Evolutionary conservation across 2,797 vertebrate species (phyloP), one percentile per base, ranked within the genome.

Genomic region (Triplophysa bombifrons): DNA sequence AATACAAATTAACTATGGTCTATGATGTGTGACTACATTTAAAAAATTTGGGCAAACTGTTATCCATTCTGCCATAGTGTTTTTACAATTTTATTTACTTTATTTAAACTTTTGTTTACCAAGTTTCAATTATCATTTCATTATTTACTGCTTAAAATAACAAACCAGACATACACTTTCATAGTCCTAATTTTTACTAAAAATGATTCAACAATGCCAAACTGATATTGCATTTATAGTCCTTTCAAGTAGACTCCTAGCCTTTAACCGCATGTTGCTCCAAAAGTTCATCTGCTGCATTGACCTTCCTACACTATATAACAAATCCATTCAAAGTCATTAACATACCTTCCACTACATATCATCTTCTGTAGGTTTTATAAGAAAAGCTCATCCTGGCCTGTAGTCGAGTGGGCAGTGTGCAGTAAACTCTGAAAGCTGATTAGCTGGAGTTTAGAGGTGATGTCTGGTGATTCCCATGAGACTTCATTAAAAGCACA

Each of bases 401-500:
- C 22, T 2, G 8, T 73, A 70, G 19, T 20, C 2, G 17, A 48
- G 19, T 14, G 8, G 63, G 9, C 69, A 73, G 78, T 79, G 79
- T 64, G 55, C 81, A 78, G 81, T 61, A 66, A 58, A 78, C 71
- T 61, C 67, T 76, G 63, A 53, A 66, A 82, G 71, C 70, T 82
- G 80, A 85, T 82, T 85, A 85, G 71, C 74, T 61, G 25, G 8
- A 78, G 70, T 85, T 84, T 84, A 76, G 79, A 82, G 77, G 60
- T 74, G 74, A 82, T 74, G 76, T 85, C 77, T 82, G 80, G 65
- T 72, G 79, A 80, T 74, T 84, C 84, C 82, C 82, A 64, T 14
- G 74, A 83, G 76, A 79, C 76, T 83, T 82, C 76, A 84, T 85
- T 85, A 85, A 82, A 85, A 78, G 65, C 81, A 81, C 74, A 82